Evolutionary conservation across 1,140 invertebrate species (phyloP), one percentile per base, ranked within the genome.

Genomic region (Drosophila rufa): DNA sequence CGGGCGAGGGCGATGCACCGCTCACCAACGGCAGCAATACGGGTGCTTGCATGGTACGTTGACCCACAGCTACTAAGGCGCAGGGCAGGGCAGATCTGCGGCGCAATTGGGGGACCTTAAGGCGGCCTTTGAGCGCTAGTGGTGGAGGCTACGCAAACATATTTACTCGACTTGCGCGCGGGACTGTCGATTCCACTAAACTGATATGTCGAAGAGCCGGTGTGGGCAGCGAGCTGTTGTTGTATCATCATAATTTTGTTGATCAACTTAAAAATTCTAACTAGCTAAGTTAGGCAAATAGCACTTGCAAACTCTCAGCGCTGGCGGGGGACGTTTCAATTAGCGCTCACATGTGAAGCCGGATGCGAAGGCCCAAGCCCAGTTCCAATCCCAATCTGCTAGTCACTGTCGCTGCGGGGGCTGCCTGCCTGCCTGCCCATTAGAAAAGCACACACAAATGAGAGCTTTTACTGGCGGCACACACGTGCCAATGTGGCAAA

Each of bases 231-330:
- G 38, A 55, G 43, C 46, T 43, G 53, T 50, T 80, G 59, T 70
- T 80, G 59, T 70, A 75, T 71, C 67, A 67, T 65, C 65, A 55
- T 57, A 40, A 51, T 46, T 56, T 79, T 82, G 66, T 86, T 73
- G 68, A 85, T 90, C 84, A 89, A 79, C 85, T 89, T 85, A 80
- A 85, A 89, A 90, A 89, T 89, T 89, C 85, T 89, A 89, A 80
- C 85, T 89, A 89, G 85, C 85, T 85, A 73, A 89, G 85, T 76
- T 90, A 90, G 71, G 64, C 62, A 89, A 81, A 89, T 30, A 75
- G 50, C 64, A 76, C 66, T 80, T 77, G 80, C 71, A 83, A 89
- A 89, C 68, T 87, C 73, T 90, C 64, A 71, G 68, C 70, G 56
- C 48, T 48, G 45, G 79, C 85, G 85, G 86, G 85, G 81, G 82